Conservation (phyloP, 1,140 invertebrate genomes). For the Aphaenogaster floridana region DNA sequence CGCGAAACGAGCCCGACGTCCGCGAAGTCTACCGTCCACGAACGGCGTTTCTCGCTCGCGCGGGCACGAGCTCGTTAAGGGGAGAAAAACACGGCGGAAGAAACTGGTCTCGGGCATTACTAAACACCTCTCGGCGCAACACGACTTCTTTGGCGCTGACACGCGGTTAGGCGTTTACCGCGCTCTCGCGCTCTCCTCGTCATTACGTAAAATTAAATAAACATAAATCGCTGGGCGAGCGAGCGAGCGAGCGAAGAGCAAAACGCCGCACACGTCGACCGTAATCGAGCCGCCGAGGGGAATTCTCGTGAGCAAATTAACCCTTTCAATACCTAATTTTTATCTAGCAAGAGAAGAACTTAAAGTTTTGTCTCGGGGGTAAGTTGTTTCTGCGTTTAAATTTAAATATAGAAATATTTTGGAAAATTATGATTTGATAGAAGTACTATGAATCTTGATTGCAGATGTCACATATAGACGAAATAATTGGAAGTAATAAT, state of each 20-base stretch:
- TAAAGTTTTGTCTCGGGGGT: not conserved
- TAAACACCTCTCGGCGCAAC: slow-evolving; percentile 56
- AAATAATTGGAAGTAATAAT: not conserved
- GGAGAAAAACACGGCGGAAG: slow-evolving; percentile 52
- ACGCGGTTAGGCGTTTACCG: slow-evolving; percentile 60
- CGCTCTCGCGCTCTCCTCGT: slow-evolving; percentile 46
- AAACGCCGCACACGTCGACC: slow-evolving; percentile 35
- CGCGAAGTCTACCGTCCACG: slow-evolving; percentile 29
- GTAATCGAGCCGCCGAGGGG: not conserved
- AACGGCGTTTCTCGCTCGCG: slow-evolving; percentile 35
- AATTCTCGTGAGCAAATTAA: slow-evolving; percentile 21
- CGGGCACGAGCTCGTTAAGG: slow-evolving; percentile 48
- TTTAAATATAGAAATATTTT: not conserved
- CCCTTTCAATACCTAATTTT: not conserved
- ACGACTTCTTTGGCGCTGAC: slow-evolving; percentile 59
- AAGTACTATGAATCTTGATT: not conserved
- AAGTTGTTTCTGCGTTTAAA: not conserved
- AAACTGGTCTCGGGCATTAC: slow-evolving; percentile 55
- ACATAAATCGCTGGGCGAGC: slow-evolving; percentile 50
- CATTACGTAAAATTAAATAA: slow-evolving; percentile 63
- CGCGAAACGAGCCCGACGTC: slow-evolving; percentile 38
- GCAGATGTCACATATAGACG: not conserved
- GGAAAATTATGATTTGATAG: not conserved
- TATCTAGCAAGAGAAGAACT: not conserved
- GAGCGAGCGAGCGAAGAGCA: not conserved